Base-by-base conservation (phyloP, 2,113 vertebrate species). In the Alosa alosa region DNA sequence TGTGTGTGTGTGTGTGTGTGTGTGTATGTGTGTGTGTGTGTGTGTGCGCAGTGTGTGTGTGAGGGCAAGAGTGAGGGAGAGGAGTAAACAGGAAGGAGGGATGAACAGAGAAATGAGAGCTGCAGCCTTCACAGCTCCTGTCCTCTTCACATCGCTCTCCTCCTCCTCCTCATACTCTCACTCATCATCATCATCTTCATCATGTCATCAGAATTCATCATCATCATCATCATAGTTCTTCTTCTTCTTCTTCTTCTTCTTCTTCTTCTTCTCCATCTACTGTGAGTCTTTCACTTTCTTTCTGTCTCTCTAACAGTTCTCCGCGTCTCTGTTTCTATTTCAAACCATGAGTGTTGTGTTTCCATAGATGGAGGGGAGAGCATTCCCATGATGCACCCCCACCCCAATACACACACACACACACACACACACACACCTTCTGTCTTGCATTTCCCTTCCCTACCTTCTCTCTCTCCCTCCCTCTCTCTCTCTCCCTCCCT, bases 1-100 rank as follows among this genome's bases (percentile, higher is more conserved):
- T 86, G 36, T 41, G 9, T 78, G 41, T 46, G 25, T 86, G 17
- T 50, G 9, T 75, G 88, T 44, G 39, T 81, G 64, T 83, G 85
- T 49, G 46, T 49, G 18, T 72, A 81, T 49, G 87, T 82, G 78
- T 57, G 50, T 49, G 82, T 82, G 47, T 49, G 25, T 46, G 39
- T 18, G 50, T 4, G n/a, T 60, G 36, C 18, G n/a, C n/a, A n/a
- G 2, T 44, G 41, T 44, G 41, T 44, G 31, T 31, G 31, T 31
- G 31, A 31, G 31, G 31, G 64, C 31, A 72, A 31, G 64, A 4
- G 25, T 0, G 64, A 68, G n/a, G 1, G 5, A 31, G 60, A 25
- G 64, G 55, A 60, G 55, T 6, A 20, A 4, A 60, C 18, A 72
- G 64, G 31, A 31, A 25, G 1, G n/a, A 31, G 31, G 31, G 31